Percentiles rank a stretch among this genome's conserved stretches.
Evolutionary conservation across 1,140 invertebrate genomes (phyloP).

Genomic region (Drosophila auraria): DNA sequence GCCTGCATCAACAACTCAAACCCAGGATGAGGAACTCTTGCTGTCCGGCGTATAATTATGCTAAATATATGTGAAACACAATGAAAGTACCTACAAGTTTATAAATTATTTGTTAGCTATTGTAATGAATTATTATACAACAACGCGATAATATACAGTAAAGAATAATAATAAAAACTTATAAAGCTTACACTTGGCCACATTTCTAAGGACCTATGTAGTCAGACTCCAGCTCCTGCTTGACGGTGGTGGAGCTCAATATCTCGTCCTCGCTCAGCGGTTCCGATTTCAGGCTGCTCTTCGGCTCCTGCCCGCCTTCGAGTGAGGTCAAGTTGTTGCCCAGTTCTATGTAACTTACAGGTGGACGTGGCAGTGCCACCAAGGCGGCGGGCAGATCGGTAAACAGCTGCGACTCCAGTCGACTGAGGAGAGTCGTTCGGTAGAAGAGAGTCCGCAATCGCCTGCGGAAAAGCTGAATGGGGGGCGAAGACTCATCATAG

Average conservation of each 20-base stretch:
- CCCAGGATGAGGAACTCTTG: constrained; percentile 7
- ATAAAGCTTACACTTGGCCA: constrained; percentile 26
- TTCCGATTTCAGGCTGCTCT: constrained; percentile 24
- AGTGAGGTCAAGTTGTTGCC: neutral
- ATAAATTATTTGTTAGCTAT: constrained; percentile 58
- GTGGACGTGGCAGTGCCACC: constrained; percentile 16
- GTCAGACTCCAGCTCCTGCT: constrained; percentile 24
- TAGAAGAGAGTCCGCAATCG: constrained; percentile 70
- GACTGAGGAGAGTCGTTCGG: constrained; percentile 67
- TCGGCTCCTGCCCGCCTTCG: neutral
- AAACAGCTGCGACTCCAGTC: constrained; percentile 48
- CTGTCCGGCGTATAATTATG: constrained; percentile 29
- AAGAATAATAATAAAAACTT: constrained; percentile 64
- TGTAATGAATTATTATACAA: constrained; percentile 41
- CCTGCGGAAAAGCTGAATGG: constrained; percentile 59
- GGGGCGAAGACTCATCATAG: constrained; percentile 39
- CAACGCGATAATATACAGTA: constrained; percentile 63
- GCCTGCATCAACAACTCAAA: constrained; percentile 6
- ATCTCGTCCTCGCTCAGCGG: constrained; percentile 32
- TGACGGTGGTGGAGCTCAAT: neutral
- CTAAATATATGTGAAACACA: constrained; percentile 33
- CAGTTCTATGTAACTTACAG: neutral
- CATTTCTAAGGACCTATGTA: constrained; percentile 13
- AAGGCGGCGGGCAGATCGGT: constrained; percentile 45
- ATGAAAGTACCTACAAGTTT: constrained; percentile 58